A percentile compares a stretch with the other conserved stretches of the same genome.
Evolutionary conservation across 2,797 vertebrate genomes (phyloP).

Genomic region (Rhinoraja longicauda): DNA sequence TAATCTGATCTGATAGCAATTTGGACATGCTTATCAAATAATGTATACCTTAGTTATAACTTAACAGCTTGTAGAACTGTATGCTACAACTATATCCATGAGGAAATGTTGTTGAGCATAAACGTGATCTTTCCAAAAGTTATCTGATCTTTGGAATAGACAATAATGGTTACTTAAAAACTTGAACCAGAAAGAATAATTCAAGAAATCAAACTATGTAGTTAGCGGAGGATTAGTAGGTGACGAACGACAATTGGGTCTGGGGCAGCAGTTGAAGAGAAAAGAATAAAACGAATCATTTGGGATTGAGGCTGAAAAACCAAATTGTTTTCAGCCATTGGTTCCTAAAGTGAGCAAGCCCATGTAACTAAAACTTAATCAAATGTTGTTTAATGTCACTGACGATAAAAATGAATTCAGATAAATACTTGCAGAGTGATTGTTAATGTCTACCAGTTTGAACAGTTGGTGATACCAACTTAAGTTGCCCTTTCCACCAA

Average conservation of each 20-base stretch:
- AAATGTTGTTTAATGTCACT: background rate
- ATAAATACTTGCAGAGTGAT: background rate
- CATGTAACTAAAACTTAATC: background rate
- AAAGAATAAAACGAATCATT: background rate
- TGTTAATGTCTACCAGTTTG: background rate
- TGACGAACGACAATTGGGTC: background rate
- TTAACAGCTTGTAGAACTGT: background rate
- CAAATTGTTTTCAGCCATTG: background rate
- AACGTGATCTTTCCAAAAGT: background rate
- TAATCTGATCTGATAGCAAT: no score
- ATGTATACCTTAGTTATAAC: background rate
- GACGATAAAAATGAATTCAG: background rate
- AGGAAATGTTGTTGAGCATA: background rate
- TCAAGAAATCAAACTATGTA: background rate
- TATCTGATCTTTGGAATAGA: background rate
- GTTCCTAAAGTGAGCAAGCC: background rate
- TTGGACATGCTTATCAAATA: background rate
- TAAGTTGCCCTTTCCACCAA: background rate
- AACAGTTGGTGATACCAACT: background rate
- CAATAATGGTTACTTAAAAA: background rate
- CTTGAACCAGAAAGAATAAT: background rate
- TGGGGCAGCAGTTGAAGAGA: background rate
- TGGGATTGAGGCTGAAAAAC: background rate
- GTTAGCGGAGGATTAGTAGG: background rate
- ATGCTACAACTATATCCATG: background rate